Conservation (phyloP, 2,797 vertebrate species). For the Buphagus erythrorhynchus region DNA sequence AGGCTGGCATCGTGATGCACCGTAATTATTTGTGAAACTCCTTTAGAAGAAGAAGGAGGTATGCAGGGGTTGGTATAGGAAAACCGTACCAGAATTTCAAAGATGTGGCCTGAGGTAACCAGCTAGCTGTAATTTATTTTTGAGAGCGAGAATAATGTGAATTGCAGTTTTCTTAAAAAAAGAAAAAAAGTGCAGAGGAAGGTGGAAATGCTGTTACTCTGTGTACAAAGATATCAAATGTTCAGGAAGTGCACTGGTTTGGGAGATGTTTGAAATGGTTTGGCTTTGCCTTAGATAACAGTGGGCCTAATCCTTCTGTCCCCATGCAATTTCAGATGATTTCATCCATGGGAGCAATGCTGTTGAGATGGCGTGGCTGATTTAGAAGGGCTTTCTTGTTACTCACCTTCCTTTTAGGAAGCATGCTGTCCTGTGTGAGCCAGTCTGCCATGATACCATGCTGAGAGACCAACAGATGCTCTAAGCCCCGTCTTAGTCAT, state of each 20-base stretch:
- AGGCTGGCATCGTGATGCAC: neutral
- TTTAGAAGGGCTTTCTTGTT: neutral
- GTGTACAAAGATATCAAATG: neutral
- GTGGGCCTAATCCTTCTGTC: neutral
- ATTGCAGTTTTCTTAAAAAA: neutral
- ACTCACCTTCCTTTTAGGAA: neutral
- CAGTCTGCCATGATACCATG: neutral
- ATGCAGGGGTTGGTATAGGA: neutral
- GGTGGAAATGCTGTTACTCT: neutral
- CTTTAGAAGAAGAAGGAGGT: neutral
- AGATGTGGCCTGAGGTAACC: slow-evolving; percentile 9
- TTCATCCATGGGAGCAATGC: neutral
- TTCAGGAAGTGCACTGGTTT: neutral
- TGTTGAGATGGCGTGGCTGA: neutral
- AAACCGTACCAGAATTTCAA: neutral
- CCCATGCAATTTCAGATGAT: accelerated
- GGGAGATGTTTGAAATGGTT: neutral
- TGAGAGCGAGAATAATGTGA: neutral
- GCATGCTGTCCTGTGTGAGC: neutral
- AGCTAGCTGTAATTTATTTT: slow-evolving; percentile 20
- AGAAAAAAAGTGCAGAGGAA: neutral
- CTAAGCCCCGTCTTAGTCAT: neutral
- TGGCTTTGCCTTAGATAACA: neutral
- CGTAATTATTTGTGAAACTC: slow-evolving; percentile 10
- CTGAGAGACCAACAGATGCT: neutral